Conservation (phyloP, 1,140 invertebrate species). For the Drosophila subpulchrella region DNA sequence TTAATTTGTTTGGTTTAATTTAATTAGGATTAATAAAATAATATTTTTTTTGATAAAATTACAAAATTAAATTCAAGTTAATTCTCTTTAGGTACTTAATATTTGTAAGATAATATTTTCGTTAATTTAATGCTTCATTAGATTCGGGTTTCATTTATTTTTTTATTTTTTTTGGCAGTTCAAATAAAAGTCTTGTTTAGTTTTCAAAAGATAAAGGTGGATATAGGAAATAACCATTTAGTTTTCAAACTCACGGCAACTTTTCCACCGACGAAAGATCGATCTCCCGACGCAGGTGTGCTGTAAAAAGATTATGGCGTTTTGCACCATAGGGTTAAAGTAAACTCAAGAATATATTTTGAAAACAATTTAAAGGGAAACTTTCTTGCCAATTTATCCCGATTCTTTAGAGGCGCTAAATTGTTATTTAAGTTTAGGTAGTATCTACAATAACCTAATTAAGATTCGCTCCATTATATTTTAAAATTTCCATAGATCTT, state of each 20-base stretch:
- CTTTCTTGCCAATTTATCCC: background rate
- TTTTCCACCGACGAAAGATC: too few species aligned
- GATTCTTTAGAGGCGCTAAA: background rate
- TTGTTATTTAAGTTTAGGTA: background rate
- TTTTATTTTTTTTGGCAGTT: too few species aligned
- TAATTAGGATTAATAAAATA: background rate
- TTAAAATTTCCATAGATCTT: too few species aligned
- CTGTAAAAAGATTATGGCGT: background rate
- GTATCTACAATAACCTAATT: background rate
- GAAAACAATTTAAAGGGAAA: background rate
- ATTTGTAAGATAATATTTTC: too few species aligned
- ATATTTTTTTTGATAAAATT: background rate
- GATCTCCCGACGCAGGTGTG: too few species aligned
- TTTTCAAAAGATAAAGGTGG: too few species aligned
- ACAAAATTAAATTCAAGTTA: too few species aligned
- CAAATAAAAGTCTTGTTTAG: too few species aligned
- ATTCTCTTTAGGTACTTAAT: too few species aligned
- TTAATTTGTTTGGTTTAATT: background rate
- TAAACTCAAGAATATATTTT: background rate
- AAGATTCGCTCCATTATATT: background rate
- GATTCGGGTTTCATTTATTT: too few species aligned
- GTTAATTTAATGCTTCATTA: too few species aligned
- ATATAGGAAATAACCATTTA: background rate
- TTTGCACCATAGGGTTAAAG: background rate
- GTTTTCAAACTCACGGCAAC: too few species aligned